Evolutionary conservation across 2,888 invertebrate species (phyloP).

Genomic region (Temnothorax rugatulus): DNA sequence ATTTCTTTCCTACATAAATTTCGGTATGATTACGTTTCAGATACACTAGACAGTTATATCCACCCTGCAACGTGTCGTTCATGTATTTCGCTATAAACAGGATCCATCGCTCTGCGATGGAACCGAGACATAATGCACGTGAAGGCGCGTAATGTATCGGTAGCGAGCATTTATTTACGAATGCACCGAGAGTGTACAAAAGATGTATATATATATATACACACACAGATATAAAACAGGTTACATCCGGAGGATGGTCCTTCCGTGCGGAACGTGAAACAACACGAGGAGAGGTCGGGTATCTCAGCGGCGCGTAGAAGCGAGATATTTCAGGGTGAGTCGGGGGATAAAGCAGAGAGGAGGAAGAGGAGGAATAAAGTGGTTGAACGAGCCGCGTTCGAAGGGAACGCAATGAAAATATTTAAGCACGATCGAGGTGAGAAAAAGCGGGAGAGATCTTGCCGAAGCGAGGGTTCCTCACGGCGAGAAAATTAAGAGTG

Average conservation of each 20-base stretch:
- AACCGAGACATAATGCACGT: constrained; percentile 4
- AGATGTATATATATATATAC: background rate
- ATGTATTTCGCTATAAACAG: background rate
- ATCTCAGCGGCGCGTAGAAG: constrained; percentile 35
- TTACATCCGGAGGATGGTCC: constrained; percentile 5
- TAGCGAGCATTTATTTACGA: constrained; percentile 31
- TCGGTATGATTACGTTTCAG: background rate
- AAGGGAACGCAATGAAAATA: constrained; percentile 38
- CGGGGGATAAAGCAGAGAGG: background rate
- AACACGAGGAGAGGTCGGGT: background rate
- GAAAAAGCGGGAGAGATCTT: background rate
- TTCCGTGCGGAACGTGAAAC: constrained; percentile 28
- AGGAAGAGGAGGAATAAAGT: constrained; percentile 1
- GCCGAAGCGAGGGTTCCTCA: background rate
- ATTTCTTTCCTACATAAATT: background rate
- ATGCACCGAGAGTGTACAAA: background rate
- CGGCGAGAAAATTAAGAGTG: constrained; percentile 30
- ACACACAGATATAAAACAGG: constrained; percentile 22
- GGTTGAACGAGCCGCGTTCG: constrained; percentile 36
- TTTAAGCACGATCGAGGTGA: constrained; percentile 40
- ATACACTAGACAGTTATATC: background rate
- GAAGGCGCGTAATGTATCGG: constrained; percentile 12
- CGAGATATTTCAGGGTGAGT: constrained; percentile 34
- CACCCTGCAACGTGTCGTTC: background rate
- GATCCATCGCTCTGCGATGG: background rate